Percentiles rank a stretch among this genome's conserved stretches.
These are phyloP conservation scores for Xiphophorus hellerii DNA, from an alignment of 2,113 vertebrate genomes.

Conservation along the genomic window DNA sequence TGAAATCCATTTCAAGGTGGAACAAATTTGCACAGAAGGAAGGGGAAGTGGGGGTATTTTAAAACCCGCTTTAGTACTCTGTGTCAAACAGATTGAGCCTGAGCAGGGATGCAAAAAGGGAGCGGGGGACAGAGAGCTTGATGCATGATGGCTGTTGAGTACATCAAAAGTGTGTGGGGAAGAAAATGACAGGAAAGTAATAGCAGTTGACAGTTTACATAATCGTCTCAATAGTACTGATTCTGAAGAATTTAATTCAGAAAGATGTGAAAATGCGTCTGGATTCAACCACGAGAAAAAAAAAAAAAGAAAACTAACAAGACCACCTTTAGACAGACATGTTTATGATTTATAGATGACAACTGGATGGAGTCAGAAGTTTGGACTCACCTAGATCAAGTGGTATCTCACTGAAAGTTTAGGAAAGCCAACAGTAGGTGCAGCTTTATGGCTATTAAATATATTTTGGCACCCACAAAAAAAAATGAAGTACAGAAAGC, in stretches of 20 bases:
- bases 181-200: slow-evolving; percentile 63
- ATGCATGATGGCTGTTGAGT: slow-evolving; percentile 50
- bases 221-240: slow-evolving; percentile 41
- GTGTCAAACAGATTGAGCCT: slow-evolving; percentile 72
- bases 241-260: slow-evolving; percentile 17
- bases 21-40: slow-evolving; percentile 80
- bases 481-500: neutral
- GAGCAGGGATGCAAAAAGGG: slow-evolving; percentile 57
- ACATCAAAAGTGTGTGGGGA: slow-evolving; percentile 40
- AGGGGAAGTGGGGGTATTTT: slow-evolving; percentile 71
- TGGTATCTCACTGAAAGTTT: slow-evolving; percentile 1
- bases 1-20: slow-evolving; percentile 84
- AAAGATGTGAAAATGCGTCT: slow-evolving; percentile 8
- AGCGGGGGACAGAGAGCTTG: slow-evolving; percentile 46
- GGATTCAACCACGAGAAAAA: slow-evolving; percentile 26
- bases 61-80: slow-evolving; percentile 71
- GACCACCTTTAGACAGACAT: neutral
- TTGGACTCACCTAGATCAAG: neutral
- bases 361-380: neutral
- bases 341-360: neutral
- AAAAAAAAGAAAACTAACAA: neutral
- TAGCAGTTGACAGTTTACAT: slow-evolving; percentile 59
- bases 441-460: neutral
- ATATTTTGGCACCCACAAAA: neutral
- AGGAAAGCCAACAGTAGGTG: slow-evolving; percentile 12